Evolutionary conservation across 2,888 invertebrate genomes (phyloP).

Genomic region (Nebria salina): DNA sequence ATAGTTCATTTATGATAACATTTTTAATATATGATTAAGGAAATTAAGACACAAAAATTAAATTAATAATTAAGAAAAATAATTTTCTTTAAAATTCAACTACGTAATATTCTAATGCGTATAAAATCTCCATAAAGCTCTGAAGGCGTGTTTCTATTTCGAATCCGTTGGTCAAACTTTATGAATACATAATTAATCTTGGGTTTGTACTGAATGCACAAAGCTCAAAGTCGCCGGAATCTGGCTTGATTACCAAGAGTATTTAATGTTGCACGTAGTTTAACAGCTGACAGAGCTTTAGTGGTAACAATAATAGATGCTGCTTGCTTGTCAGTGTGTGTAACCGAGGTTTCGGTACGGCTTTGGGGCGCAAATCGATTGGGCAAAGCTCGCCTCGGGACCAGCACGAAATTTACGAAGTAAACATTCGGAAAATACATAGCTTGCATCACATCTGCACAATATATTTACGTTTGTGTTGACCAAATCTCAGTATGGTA

Average conservation of each 20-base stretch:
- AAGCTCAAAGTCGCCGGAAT: background rate
- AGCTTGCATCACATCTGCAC: background rate
- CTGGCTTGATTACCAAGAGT: background rate
- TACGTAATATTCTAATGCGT: background rate
- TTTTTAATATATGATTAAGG: too few species aligned
- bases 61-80: too few species aligned
- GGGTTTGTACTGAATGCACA: background rate
- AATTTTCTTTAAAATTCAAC: too few species aligned
- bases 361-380: background rate
- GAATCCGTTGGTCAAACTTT: background rate
- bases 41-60: too few species aligned
- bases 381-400: background rate
- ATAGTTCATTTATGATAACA: too few species aligned
- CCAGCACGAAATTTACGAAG: slow-evolving; percentile 8
- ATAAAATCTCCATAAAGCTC: background rate
- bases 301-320: background rate
- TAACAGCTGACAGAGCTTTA: background rate
- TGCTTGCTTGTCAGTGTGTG: slow-evolving; percentile 5
- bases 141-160: background rate
- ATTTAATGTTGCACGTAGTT: background rate
- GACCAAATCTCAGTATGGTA: background rate
- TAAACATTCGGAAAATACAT: slow-evolving; percentile 10
- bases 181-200: background rate
- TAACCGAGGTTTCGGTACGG: background rate
- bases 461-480: background rate